Evolutionary conservation across 2,888 invertebrate genomes (phyloP).

Genomic region (Oithona nana): DNA sequence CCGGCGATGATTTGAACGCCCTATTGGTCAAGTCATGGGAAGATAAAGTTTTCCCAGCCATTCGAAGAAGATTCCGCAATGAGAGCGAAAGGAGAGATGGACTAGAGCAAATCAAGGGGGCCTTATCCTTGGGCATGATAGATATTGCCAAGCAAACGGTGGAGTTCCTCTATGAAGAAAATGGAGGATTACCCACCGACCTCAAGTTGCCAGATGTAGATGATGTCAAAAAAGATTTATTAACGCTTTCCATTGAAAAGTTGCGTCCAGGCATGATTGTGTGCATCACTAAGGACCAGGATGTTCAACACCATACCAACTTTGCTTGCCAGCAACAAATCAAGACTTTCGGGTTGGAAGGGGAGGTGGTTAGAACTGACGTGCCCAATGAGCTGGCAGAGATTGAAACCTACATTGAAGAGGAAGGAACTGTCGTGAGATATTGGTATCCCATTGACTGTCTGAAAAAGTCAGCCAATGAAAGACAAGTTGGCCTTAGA

Average conservation of each 20-base stretch:
- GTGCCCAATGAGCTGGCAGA: slow-evolving; percentile 28
- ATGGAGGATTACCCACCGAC: slow-evolving; percentile 29
- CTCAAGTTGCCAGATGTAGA: slow-evolving; percentile 29
- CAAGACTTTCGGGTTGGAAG: slow-evolving; percentile 28
- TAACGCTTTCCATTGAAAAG: slow-evolving; percentile 28
- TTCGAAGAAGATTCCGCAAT: slow-evolving; percentile 28
- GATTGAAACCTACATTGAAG: slow-evolving; percentile 28
- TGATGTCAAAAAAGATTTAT: slow-evolving; percentile 28
- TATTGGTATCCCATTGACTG: slow-evolving; percentile 29
- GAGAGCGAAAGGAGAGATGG: slow-evolving; percentile 30
- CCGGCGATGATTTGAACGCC: background rate
- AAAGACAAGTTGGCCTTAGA: slow-evolving; percentile 15
- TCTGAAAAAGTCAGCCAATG: slow-evolving; percentile 27
- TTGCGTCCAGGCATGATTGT: slow-evolving; percentile 28
- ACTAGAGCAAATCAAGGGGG: slow-evolving; percentile 29
- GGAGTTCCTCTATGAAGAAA: slow-evolving; percentile 30
- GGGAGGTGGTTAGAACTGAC: slow-evolving; percentile 29
- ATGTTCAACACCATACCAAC: slow-evolving; percentile 25
- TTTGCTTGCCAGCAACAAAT: slow-evolving; percentile 28
- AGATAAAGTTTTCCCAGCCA: slow-evolving; percentile 27
- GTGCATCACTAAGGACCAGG: slow-evolving; percentile 24
- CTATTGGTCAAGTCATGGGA: slow-evolving; percentile 30
- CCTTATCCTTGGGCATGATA: slow-evolving; percentile 29
- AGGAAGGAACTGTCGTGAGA: slow-evolving; percentile 28
- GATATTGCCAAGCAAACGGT: slow-evolving; percentile 30